These are phyloP conservation scores for Lithophane socia DNA, from an alignment of 2,888 invertebrate species.

Conservation along the genomic window DNA sequence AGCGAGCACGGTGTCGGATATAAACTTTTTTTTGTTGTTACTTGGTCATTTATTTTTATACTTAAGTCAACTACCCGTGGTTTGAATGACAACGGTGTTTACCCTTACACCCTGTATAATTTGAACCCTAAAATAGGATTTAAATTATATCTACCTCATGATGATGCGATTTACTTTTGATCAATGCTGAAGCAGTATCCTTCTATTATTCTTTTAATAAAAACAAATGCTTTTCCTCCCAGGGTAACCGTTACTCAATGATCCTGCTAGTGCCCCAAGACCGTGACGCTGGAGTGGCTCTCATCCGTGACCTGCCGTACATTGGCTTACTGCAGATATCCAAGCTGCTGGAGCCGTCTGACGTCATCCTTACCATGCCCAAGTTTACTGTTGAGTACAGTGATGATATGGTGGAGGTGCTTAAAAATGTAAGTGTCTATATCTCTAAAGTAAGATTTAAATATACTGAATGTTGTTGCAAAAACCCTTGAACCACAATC, in stretches of 20 bases:
- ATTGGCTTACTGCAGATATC: conserved; percentile 88
- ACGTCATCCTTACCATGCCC: conserved; percentile 90
- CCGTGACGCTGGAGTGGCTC: conserved; percentile 83
- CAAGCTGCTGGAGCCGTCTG: conserved; percentile 82
- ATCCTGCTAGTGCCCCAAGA: conserved; percentile 91
- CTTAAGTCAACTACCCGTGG: too few relatives aligned
- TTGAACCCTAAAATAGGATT: neutral
- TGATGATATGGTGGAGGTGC: conserved; percentile 86
- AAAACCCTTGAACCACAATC: neutral
- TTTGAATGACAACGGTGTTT: too few relatives aligned
- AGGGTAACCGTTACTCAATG: conserved; percentile 91
- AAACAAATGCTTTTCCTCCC: conserved; percentile 59
- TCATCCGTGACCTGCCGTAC: conserved; percentile 90
- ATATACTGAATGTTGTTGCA: neutral
- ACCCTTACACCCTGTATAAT: too few relatives aligned
- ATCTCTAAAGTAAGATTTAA: neutral
- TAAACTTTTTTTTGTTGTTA: too few relatives aligned
- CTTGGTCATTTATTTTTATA: too few relatives aligned
- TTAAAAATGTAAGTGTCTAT: conserved; percentile 77
- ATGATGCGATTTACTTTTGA: neutral
- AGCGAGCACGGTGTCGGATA: too few relatives aligned
- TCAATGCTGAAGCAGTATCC: neutral
- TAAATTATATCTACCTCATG: neutral
- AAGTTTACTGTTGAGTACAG: conserved; percentile 91
- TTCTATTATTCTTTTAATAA: neutral